phyloP scores from a whole-genome alignment of 2,113 vertebrate genomes.

The Myrmecophaga tridactyla region DNA sequence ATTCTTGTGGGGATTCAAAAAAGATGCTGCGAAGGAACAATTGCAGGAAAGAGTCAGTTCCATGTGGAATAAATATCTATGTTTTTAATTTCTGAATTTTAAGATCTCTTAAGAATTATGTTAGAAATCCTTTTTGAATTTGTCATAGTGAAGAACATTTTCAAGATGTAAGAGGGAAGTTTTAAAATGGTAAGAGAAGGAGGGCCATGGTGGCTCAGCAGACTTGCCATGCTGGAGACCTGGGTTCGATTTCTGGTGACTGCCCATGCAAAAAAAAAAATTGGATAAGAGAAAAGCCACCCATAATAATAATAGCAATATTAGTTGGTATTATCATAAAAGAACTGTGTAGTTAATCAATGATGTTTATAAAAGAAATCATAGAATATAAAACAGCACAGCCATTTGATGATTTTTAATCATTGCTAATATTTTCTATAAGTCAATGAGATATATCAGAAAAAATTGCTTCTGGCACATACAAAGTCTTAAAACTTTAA shows the following conservation, averaged over 20 bases:
- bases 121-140: slow-evolving; percentile 27
- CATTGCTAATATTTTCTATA: not conserved
- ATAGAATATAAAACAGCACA: not conserved
- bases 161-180: not conserved
- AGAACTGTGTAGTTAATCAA: not conserved
- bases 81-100: not conserved
- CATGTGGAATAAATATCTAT: not conserved
- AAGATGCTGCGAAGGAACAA: slow-evolving; percentile 14
- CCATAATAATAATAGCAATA: not conserved
- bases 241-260: no score
- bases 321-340: not conserved
- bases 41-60: not conserved
- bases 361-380: not conserved
- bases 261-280: no score
- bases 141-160: slow-evolving; percentile 38
- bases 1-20: not conserved
- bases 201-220: no score
- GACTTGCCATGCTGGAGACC: no score
- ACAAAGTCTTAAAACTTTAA: not conserved
- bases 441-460: not conserved
- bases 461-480: not conserved
- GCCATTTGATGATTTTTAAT: not conserved
- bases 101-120: not conserved
- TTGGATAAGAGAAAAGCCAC: not conserved
- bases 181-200: not conserved